Evolutionary conservation across 2,888 invertebrate genomes (phyloP).

Genomic region (Rotaria magnacalcarata): DNA sequence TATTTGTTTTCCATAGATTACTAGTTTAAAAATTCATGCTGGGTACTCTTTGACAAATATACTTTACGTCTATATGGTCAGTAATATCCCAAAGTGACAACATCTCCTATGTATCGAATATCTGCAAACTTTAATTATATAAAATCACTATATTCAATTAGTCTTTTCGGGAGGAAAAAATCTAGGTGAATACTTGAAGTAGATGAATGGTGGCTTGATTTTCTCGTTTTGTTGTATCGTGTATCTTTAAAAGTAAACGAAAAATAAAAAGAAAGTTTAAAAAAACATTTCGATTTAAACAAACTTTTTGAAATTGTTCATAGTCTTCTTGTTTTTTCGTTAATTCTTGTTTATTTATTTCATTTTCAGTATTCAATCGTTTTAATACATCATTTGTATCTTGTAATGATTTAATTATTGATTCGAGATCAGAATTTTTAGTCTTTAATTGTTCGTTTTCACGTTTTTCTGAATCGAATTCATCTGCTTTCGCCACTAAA

Average conservation of each 20-base stretch:
- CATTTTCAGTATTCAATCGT: slow-evolving; percentile 63
- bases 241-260: slow-evolving; percentile 45
- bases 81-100: no score
- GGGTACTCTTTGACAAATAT: no score
- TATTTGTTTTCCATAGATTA: no score
- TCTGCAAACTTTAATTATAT: no score
- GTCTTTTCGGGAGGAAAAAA: no score
- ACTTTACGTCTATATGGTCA: no score
- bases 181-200: slow-evolving; percentile 47
- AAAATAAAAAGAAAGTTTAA: not conserved
- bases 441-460: slow-evolving; percentile 37
- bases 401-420: slow-evolving; percentile 59
- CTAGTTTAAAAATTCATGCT: no score
- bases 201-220: slow-evolving; percentile 49
- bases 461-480: slow-evolving; percentile 36
- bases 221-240: slow-evolving; percentile 48
- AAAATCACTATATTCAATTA: no score
- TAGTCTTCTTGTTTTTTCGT: slow-evolving; percentile 62
- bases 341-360: slow-evolving; percentile 61
- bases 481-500: slow-evolving; percentile 1
- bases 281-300: not conserved
- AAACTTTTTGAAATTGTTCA: slow-evolving; percentile 54
- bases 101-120: no score
- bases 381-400: slow-evolving; percentile 63
- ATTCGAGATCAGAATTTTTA: slow-evolving; percentile 36